Percentiles rank a stretch among this genome's conserved stretches.
Evolutionary conservation across 2,113 vertebrate genomes (phyloP).

Genomic region (Epinephelus cyanopodus): DNA sequence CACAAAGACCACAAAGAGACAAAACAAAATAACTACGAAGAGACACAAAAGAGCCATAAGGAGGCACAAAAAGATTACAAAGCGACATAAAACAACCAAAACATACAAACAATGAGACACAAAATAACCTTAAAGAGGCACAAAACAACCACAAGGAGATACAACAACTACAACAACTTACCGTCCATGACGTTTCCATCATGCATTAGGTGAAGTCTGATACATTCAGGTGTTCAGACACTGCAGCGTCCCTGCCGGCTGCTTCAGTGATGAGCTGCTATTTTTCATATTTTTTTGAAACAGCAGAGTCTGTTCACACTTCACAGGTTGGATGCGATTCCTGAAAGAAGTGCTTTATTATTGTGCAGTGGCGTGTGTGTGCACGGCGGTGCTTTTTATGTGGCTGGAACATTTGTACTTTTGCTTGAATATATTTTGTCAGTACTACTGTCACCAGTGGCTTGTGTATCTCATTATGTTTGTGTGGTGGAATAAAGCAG

Average conservation of each 20-base stretch:
- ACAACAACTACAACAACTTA: no score
- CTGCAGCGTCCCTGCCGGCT: background rate
- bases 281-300: background rate
- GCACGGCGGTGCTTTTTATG: background rate
- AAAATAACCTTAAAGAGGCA: no score
- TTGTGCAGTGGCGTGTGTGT: background rate
- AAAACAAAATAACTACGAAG: no score
- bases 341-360: background rate
- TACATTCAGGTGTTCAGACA: background rate
- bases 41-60: no score
- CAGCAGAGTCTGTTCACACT: conserved; percentile 1
- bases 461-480: conserved; percentile 17
- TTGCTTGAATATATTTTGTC: background rate
- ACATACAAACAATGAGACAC: no score
- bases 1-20: no score
- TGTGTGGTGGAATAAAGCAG: conserved; percentile 23
- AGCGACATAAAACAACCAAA: no score
- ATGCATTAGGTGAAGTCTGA: background rate
- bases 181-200: background rate
- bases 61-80: no score
- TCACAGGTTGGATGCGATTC: conserved; percentile 1
- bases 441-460: background rate
- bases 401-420: conserved; percentile 18
- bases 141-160: no score
- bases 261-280: background rate